phyloP scores from a whole-genome alignment of 2,888 invertebrate genomes.

The Dilophus febrilis region DNA sequence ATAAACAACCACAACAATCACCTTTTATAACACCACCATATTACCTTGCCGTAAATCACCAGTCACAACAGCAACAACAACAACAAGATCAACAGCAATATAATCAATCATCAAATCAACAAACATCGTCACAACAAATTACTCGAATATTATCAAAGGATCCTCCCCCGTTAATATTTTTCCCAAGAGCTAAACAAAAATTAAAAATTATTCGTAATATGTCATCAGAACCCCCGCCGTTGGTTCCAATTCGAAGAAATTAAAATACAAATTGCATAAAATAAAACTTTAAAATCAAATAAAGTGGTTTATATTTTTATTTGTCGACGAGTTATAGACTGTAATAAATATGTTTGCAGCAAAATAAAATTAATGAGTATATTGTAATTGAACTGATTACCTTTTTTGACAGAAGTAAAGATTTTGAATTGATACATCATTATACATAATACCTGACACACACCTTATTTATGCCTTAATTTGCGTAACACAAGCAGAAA shows the following conservation, averaged over 20 bases:
- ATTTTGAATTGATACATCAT: too few relatives aligned
- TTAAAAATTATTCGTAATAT: not conserved
- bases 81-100: not conserved
- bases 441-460: too few relatives aligned
- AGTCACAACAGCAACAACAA: not conserved
- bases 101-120: not conserved
- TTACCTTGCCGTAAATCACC: not conserved
- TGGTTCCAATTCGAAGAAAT: slow-evolving; percentile 15
- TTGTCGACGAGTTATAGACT: too few relatives aligned
- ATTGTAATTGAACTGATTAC: too few relatives aligned
- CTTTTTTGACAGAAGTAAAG: too few relatives aligned
- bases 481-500: too few relatives aligned
- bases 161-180: slow-evolving; percentile 16
- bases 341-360: too few relatives aligned
- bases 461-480: too few relatives aligned
- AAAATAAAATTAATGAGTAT: too few relatives aligned
- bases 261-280: too few relatives aligned
- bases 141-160: slow-evolving; percentile 2
- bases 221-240: slow-evolving; percentile 15
- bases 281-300: too few relatives aligned
- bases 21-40: not conserved
- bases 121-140: not conserved
- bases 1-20: slow-evolving; percentile 1
- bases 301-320: too few relatives aligned
- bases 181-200: slow-evolving; percentile 7